phyloP scores from a whole-genome alignment of 2,797 vertebrate genomes.

The Falco naumanni region DNA sequence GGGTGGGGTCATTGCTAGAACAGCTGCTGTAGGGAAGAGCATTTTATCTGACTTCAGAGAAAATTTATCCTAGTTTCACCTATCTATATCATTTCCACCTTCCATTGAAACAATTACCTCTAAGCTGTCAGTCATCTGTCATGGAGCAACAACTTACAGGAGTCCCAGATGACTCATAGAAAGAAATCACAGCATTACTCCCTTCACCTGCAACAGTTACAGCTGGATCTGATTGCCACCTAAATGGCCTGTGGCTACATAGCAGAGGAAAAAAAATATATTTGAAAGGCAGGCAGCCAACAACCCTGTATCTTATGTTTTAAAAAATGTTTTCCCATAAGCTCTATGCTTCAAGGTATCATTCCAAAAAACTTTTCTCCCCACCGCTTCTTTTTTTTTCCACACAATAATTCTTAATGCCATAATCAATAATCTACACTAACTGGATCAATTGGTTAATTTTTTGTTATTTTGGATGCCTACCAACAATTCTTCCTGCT shows the following conservation, averaged over 20 bases:
- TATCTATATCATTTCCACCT: not conserved
- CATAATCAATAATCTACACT: not conserved
- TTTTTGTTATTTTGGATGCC: not conserved
- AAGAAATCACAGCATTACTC: not conserved
- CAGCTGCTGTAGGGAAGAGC: not conserved
- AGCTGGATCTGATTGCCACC: not conserved
- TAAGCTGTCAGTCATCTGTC: not conserved
- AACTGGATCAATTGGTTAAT: not conserved
- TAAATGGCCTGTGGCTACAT: not conserved
- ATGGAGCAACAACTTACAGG: not conserved
- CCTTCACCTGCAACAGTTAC: not conserved
- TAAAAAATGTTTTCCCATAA: not conserved
- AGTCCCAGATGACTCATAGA: not conserved
- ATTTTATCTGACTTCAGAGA: not conserved
- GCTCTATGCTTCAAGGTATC: not conserved
- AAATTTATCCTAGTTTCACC: not conserved
- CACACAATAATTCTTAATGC: not conserved
- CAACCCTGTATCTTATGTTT: not conserved
- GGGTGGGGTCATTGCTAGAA: not conserved
- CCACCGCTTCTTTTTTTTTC: not conserved
- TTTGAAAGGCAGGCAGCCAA: not conserved
- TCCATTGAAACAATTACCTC: not conserved
- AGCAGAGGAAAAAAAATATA: not conserved
- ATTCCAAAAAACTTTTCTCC: not conserved
- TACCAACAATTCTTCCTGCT: not conserved